phyloP scores from a whole-genome alignment of 2,888 invertebrate species.

The Protodeltote pygarga region DNA sequence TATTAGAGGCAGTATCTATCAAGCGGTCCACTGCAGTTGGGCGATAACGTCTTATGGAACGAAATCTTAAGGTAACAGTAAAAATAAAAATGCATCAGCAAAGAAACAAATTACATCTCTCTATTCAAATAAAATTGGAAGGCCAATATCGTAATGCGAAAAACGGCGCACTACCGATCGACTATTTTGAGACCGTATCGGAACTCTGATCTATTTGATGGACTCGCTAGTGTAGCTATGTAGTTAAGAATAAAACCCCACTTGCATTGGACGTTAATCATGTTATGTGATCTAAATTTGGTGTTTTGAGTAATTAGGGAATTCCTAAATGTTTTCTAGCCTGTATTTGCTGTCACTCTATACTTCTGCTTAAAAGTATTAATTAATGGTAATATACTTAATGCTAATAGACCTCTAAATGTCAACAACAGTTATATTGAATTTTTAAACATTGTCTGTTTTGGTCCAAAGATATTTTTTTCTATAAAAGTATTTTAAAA shows the following conservation, averaged over 20 bases:
- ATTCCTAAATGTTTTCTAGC: slow-evolving; percentile 51
- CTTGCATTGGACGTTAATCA: slow-evolving; percentile 70
- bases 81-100: slow-evolving; percentile 49
- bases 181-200: slow-evolving; percentile 76
- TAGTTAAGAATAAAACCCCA: slow-evolving; percentile 62
- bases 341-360: slow-evolving; percentile 12
- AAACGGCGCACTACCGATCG: slow-evolving; percentile 64
- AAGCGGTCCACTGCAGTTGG: no score
- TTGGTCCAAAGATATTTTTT: no score
- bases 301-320: slow-evolving; percentile 66
- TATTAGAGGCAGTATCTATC: no score
- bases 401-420: no score
- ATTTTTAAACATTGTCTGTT: no score
- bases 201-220: slow-evolving; percentile 81
- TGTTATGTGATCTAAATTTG: slow-evolving; percentile 67
- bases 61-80: slow-evolving; percentile 17
- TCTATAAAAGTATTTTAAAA: no score
- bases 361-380: background rate
- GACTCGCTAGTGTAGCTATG: slow-evolving; percentile 66
- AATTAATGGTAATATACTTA: background rate
- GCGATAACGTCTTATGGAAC: no score
- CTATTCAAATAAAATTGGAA: slow-evolving; percentile 71
- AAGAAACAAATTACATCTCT: slow-evolving; percentile 56
- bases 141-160: slow-evolving; percentile 82
- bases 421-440: no score